Evolutionary conservation across 1,140 invertebrate genomes (phyloP).

Genomic region (Sitophilus oryzae): DNA sequence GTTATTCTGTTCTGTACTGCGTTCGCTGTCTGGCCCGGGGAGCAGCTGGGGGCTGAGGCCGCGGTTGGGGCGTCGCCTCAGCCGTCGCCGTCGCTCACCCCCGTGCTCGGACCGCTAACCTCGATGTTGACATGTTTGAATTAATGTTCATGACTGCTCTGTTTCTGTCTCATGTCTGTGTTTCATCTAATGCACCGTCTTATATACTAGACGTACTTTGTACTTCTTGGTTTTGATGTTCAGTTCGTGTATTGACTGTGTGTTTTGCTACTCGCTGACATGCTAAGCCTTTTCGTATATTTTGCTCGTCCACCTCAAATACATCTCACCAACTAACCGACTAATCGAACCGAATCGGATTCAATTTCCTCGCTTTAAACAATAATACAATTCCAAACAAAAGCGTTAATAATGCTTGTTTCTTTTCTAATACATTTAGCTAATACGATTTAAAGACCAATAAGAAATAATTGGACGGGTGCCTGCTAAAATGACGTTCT

Average conservation of each 20-base stretch:
- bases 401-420: no score
- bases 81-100: background rate
- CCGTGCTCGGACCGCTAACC: constrained; percentile 18
- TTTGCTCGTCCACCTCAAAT: no score
- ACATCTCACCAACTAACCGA: no score
- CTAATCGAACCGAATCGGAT: no score
- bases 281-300: background rate
- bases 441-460: no score
- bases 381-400: no score
- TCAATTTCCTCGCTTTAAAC: no score
- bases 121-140: constrained; percentile 29
- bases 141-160: constrained; percentile 24
- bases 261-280: background rate
- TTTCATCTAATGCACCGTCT: constrained; percentile 6
- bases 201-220: background rate
- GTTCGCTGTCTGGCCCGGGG: constrained; percentile 32
- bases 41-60: background rate
- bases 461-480: background rate
- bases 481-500: background rate
- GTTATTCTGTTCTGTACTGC: constrained; percentile 42
- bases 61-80: background rate
- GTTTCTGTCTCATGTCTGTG: constrained; percentile 19
- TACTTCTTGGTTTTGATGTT: background rate
- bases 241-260: background rate
- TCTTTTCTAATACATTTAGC: no score